Conservation (phyloP, 2,113 vertebrate genomes). For the Eulacestoma nigropectus region DNA sequence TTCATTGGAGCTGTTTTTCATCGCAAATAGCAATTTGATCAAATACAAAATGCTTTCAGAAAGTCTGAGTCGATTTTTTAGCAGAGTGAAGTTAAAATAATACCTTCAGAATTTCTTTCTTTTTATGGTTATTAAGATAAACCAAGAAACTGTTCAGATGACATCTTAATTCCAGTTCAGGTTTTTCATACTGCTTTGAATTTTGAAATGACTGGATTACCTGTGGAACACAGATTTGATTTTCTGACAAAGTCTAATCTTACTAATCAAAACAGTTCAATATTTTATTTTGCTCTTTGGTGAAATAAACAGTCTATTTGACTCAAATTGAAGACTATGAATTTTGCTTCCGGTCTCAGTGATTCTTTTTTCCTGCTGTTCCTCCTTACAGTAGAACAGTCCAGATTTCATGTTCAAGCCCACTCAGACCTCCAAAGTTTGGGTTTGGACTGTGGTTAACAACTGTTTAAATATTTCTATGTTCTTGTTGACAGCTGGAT, state of each 20-base stretch:
- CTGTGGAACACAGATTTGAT: not conserved
- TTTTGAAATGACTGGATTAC: not conserved
- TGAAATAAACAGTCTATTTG: not conserved
- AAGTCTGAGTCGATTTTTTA: not conserved
- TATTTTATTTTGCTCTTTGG: not conserved
- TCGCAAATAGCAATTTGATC: not conserved
- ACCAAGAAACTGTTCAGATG: not conserved
- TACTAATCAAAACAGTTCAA: not conserved
- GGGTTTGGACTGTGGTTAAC: not conserved
- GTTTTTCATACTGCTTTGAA: not conserved
- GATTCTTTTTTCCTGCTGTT: not conserved
- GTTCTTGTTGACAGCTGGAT: not conserved
- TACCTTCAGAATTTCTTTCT: not conserved
- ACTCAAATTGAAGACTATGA: not conserved
- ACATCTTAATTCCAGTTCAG: not conserved
- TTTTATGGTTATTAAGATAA: not conserved
- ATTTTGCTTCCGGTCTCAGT: not conserved
- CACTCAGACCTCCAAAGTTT: not conserved
- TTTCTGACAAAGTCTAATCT: not conserved
- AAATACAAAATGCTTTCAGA: not conserved
- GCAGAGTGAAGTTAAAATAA: not conserved
- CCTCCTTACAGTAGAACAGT: not conserved
- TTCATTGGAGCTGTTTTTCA: slow-evolving; percentile 15
- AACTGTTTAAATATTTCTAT: not conserved
- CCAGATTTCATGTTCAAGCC: not conserved